A percentile compares a stretch with the other conserved stretches of the same genome.
Evolutionary conservation across 1,140 invertebrate species (phyloP).

Genomic region (Achatina immaculata): DNA sequence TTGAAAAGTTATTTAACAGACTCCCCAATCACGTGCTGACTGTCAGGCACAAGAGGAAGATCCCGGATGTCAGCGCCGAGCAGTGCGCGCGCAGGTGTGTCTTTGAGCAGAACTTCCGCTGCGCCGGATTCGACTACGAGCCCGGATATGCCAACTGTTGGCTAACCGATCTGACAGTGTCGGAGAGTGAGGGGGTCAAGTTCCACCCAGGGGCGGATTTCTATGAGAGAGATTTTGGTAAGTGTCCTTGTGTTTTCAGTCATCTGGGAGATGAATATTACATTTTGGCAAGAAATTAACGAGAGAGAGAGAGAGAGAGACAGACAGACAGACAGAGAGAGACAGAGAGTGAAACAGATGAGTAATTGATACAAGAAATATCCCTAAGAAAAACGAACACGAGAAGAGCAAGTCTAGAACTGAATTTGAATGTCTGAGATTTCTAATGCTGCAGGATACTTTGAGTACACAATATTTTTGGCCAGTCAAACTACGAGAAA

Average conservation of each 20-base stretch:
- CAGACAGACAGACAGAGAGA: not conserved
- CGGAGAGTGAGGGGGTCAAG: constrained; percentile 47
- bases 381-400: too few species aligned
- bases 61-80: constrained; percentile 57
- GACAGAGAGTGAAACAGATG: not conserved
- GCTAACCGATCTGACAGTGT: constrained; percentile 56
- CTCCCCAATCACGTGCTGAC: constrained; percentile 65
- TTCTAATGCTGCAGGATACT: too few species aligned
- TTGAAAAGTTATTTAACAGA: constrained; percentile 59
- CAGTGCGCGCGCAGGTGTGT: constrained; percentile 65
- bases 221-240: constrained; percentile 61
- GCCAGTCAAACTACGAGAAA: too few species aligned
- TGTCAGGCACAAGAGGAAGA: constrained; percentile 56
- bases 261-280: not conserved
- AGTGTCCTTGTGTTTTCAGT: constrained; percentile 18
- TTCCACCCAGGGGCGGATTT: constrained; percentile 55
- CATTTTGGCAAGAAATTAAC: not conserved
- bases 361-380: too few species aligned
- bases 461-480: too few species aligned
- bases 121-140: constrained; percentile 65
- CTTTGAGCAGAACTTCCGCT: constrained; percentile 63
- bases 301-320: not conserved
- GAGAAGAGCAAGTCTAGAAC: too few species aligned
- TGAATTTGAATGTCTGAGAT: too few species aligned
- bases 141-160: constrained; percentile 55